Evolutionary conservation across 1,140 invertebrate genomes (phyloP), one percentile per base, ranked within the genome.

Genomic region (Drosophila subpulchrella): DNA sequence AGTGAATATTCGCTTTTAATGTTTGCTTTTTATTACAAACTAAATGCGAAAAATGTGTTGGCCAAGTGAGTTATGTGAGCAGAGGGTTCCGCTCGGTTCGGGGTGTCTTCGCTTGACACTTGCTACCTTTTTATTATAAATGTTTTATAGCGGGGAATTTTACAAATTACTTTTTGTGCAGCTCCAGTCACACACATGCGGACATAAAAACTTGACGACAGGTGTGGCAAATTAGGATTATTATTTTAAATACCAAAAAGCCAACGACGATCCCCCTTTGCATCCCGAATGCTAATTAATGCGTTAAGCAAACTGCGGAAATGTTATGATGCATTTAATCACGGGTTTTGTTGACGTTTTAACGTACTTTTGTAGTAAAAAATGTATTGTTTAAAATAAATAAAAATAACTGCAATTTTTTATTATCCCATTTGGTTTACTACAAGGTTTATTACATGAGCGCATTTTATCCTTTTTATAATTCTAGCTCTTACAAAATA

Each of bases 181-280:
- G 59, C 67, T 55, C 65, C 67, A 50, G 67, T 61, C 34, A 68
- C 62, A 65, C 61, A 61, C 46, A 60, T 50, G 53, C 11, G 47
- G 34, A 32, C 73, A 81, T 75, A 72, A 88, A 81, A 86, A 72
- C 58, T 73, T 78, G 83, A 73, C 58, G 83, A 79, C 83, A 86
- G 83, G 75, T 86, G 83, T 73, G 54, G 57, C 79, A 88, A 86
- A 86, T 86, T 76, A 82, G 75, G 79, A 86, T 88, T 88, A 86
- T 86, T 82, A 88, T 86, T 76, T 86, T 82, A 79, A 86, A 88
- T 83, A 70, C 62, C 78, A 42, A 56, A 47, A 75, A 15, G 11
- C 27, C 44, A 46, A 50, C 47, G 24, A 6, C 41, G 0, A 12
- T 11, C 10, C 5, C 3, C 36, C n/a, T 38, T 46, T 20, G 6